Evolutionary conservation across 35 echinoderm and acorn worm genomes (phyloP).

Genomic region (Ophiothrix spiculata): DNA sequence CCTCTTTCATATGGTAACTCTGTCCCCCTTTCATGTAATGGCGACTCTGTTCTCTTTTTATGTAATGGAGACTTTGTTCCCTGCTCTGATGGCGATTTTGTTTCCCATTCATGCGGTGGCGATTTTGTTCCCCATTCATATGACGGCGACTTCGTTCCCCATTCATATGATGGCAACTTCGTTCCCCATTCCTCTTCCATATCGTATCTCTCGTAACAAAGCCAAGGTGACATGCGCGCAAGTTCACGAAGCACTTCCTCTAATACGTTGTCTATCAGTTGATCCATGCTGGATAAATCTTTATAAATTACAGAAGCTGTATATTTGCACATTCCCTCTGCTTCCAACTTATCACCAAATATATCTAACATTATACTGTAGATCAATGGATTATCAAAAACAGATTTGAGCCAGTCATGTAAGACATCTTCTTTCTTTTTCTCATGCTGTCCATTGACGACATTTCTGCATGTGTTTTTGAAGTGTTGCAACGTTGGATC

Average conservation of each 20-base stretch:
- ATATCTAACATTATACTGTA: neutral
- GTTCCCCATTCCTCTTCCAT: neutral
- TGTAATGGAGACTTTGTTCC: neutral
- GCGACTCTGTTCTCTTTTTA: neutral
- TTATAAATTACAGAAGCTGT: neutral
- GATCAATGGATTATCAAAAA: neutral
- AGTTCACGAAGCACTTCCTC: neutral
- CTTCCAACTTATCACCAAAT: neutral
- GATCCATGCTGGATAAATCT: neutral
- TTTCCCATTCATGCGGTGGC: neutral
- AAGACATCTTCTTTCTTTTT: too few relatives aligned
- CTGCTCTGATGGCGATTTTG: too few relatives aligned
- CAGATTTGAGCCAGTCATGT: too few relatives aligned
- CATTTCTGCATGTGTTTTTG: neutral
- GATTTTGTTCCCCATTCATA: neutral
- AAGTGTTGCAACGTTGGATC: neutral
- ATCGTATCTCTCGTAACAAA: neutral
- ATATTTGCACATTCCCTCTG: neutral
- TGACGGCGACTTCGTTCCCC: neutral
- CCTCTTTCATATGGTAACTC: too few relatives aligned
- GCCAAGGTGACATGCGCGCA: neutral
- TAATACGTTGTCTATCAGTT: neutral
- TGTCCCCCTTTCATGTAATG: neutral
- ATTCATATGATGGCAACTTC: neutral
- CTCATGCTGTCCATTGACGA: too few relatives aligned